Percentiles rank a stretch among this genome's conserved stretches.
phyloP scores from a whole-genome alignment of 2,888 invertebrate species.

The Melipona bicolor region DNA sequence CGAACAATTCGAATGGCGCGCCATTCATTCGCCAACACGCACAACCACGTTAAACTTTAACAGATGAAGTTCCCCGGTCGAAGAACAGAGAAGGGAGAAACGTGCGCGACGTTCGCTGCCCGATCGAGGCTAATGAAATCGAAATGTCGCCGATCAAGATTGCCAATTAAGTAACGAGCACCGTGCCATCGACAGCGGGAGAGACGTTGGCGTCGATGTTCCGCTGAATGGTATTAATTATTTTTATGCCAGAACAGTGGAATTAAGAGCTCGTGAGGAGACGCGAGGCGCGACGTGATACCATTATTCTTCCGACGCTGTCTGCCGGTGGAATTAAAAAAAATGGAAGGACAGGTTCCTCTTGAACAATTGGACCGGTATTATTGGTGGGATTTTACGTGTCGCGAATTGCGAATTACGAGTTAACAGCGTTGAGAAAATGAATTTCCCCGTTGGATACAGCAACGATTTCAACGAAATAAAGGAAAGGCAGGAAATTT shows the following conservation, averaged over 20 bases:
- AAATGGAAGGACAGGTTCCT: background rate
- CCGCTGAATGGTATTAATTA: background rate
- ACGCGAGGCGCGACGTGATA: background rate
- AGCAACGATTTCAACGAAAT: no score
- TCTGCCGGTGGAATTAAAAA: background rate
- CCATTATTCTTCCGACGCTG: background rate
- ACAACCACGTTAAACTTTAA: constrained; percentile 35
- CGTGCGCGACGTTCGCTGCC: background rate
- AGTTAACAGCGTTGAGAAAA: no score
- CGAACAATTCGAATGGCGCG: constrained; percentile 19
- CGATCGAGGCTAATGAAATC: constrained; percentile 19
- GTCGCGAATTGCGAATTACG: no score
- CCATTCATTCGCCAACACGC: constrained; percentile 8
- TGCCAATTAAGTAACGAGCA: constrained; percentile 14
- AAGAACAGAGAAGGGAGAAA: background rate
- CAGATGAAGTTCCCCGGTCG: constrained; percentile 8
- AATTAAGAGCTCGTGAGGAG: background rate
- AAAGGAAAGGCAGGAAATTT: no score
- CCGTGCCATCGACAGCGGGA: background rate
- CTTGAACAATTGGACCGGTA: no score
- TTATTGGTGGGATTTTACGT: no score
- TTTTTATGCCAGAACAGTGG: background rate
- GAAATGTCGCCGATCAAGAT: constrained; percentile 12
- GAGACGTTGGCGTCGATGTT: constrained; percentile 1
- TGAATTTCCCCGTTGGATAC: no score